Percentiles rank a stretch among this genome's conserved stretches.
Evolutionary conservation across 2,888 invertebrate genomes (phyloP).

Genomic region (Carcina quercana): DNA sequence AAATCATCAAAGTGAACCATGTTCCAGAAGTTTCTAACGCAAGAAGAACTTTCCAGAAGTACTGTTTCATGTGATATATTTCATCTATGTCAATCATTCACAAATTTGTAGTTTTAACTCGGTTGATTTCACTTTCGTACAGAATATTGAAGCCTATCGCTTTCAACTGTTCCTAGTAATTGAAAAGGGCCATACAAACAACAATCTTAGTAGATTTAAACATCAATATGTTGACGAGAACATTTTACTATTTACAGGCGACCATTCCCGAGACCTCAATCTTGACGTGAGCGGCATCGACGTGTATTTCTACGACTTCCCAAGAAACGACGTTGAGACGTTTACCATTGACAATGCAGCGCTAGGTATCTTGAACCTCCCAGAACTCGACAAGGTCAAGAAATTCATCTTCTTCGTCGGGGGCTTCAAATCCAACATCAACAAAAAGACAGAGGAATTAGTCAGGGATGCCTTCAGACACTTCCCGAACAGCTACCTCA

Average conservation of each 20-base stretch:
- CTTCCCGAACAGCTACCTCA: slow-evolving; percentile 51
- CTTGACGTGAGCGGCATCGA: slow-evolving; percentile 48
- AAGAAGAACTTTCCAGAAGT: too few species aligned
- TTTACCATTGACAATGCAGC: slow-evolving; percentile 45
- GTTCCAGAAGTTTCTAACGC: too few species aligned
- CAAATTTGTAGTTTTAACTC: too few species aligned
- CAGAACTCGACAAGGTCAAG: slow-evolving; percentile 36
- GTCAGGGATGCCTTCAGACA: slow-evolving; percentile 46
- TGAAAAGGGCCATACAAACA: too few species aligned
- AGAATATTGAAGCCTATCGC: too few species aligned
- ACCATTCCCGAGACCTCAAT: slow-evolving; percentile 36
- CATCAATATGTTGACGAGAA: not conserved
- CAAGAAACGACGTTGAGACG: slow-evolving; percentile 27
- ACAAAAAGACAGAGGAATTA: slow-evolving; percentile 45
- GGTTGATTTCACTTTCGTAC: too few species aligned
- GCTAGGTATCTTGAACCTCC: slow-evolving; percentile 35
- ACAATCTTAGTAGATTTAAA: too few species aligned
- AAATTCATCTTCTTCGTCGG: slow-evolving; percentile 52
- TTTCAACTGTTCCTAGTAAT: too few species aligned
- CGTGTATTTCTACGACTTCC: slow-evolving; percentile 52
- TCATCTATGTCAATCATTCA: too few species aligned
- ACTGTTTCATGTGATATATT: too few species aligned
- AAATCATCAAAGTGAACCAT: too few species aligned
- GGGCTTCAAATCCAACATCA: slow-evolving; percentile 54
- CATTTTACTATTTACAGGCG: slow-evolving; percentile 31